phyloP scores from a whole-genome alignment of 1,140 invertebrate species.

The Pseudomyrmex pallidus region DNA sequence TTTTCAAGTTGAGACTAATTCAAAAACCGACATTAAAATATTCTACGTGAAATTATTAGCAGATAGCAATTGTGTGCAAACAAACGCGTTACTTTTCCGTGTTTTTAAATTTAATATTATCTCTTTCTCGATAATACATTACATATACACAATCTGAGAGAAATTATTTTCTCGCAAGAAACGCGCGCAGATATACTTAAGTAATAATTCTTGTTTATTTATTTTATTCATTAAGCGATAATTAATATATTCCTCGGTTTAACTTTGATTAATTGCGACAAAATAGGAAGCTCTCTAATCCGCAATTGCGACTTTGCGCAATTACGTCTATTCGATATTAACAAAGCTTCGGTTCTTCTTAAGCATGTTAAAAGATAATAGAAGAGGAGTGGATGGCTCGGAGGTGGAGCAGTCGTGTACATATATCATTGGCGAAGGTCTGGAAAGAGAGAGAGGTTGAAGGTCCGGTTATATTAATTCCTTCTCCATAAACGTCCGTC shows the following conservation, averaged over 20 bases:
- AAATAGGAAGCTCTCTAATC: conserved; percentile 1
- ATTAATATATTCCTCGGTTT: not conserved
- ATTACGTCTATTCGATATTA: conserved; percentile 57
- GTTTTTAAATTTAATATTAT: too few relatives aligned
- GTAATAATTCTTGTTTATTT: not conserved
- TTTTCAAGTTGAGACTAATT: too few relatives aligned
- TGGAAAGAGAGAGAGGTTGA: conserved; percentile 75
- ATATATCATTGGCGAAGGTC: conserved; percentile 83
- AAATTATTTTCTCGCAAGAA: not conserved
- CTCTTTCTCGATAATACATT: not conserved
- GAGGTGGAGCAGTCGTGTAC: conserved; percentile 79
- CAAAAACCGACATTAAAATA: too few relatives aligned
- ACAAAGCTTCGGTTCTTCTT: conserved; percentile 62
- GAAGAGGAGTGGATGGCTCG: conserved; percentile 46
- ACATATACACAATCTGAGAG: not conserved
- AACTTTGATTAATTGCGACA: not conserved
- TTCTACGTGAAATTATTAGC: too few relatives aligned
- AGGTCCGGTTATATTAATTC: conserved; percentile 85
- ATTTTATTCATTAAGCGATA: not conserved
- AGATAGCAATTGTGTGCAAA: too few relatives aligned
- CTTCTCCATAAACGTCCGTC: conserved; percentile 84
- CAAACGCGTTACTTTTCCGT: too few relatives aligned
- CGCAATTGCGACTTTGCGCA: conserved; percentile 61
- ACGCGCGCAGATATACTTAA: not conserved
- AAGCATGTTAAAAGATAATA: conserved; percentile 49